Evolutionary conservation across 2,797 vertebrate genomes (phyloP).

Genomic region (Garrulus glandarius): DNA sequence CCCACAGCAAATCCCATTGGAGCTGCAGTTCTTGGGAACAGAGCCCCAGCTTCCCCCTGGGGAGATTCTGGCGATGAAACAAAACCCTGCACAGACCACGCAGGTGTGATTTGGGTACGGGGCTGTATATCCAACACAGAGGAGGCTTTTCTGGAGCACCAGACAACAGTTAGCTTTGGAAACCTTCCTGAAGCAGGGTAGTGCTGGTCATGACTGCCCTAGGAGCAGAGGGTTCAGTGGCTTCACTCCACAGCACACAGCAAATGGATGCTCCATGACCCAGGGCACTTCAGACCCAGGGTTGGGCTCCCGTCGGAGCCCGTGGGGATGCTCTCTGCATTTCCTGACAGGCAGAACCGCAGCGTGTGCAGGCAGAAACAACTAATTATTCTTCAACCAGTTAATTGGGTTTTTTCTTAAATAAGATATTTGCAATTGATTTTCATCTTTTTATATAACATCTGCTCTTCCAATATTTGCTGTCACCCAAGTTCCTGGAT

Average conservation of each 20-base stretch:
- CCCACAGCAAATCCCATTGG: accelerated
- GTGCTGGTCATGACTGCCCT: background rate
- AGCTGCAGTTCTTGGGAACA: background rate
- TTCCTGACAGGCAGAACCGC: conserved; percentile 5
- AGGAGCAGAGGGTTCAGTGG: conserved; percentile 53
- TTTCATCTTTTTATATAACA: background rate
- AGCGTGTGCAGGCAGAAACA: background rate
- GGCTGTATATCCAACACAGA: background rate
- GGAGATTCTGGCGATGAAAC: background rate
- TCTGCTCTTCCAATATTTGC: background rate
- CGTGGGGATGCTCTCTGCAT: conserved; percentile 11
- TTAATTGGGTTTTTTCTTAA: background rate
- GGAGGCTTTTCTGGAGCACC: background rate
- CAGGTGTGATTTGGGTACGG: background rate
- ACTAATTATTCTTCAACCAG: background rate
- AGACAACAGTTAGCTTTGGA: background rate
- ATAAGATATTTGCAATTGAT: background rate
- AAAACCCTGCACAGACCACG: accelerated
- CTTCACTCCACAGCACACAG: conserved; percentile 20
- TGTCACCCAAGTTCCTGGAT: background rate
- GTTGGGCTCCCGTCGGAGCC: background rate
- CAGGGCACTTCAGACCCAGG: conserved; percentile 32
- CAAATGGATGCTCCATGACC: conserved; percentile 27
- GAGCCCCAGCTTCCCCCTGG: background rate
- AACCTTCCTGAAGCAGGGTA: background rate